Evolutionary conservation across 37 sponge, comb jelly and placozoan species (phyloP).

Genomic region (Beroe ovata): DNA sequence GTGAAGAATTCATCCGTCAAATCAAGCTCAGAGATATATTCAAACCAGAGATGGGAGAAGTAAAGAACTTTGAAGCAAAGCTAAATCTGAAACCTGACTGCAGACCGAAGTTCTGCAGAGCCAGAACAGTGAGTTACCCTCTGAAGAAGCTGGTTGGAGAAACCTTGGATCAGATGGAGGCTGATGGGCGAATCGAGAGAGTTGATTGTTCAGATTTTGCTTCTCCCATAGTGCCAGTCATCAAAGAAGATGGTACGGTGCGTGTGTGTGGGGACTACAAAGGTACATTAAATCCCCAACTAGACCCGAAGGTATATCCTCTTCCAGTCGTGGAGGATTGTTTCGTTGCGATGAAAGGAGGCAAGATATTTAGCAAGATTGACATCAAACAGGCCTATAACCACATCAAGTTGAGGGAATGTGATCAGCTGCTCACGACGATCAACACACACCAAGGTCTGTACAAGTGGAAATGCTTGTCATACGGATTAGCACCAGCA

Average conservation of each 20-base stretch:
- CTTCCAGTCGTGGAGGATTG: conserved; percentile 22
- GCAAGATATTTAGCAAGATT: background rate
- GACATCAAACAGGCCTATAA: conserved; percentile 43
- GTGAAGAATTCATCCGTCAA: background rate
- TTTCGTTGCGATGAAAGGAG: conserved; percentile 7
- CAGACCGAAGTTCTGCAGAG: conserved; percentile 7
- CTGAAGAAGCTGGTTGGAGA: background rate
- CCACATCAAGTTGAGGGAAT: background rate
- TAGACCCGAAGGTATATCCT: conserved; percentile 15
- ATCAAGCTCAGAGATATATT: background rate
- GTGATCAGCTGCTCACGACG: conserved; percentile 12
- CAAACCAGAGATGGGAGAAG: conserved; percentile 11
- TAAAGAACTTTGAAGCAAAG: background rate
- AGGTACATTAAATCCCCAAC: background rate
- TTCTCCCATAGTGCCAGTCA: conserved; percentile 33
- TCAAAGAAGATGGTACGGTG: conserved; percentile 27
- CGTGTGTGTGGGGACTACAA: conserved; percentile 51
- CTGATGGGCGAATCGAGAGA: background rate
- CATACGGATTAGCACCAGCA: conserved; percentile 18
- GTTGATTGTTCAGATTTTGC: conserved; percentile 4
- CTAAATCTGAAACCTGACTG: conserved; percentile 15
- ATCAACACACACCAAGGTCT: conserved; percentile 30
- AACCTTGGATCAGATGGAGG: conserved; percentile 2
- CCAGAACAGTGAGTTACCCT: background rate
- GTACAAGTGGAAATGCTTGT: background rate